A percentile compares a stretch with the other conserved stretches of the same genome.
Evolutionary conservation across 2,797 vertebrate genomes (phyloP).

Genomic region (Pogonophryne albipinna): DNA sequence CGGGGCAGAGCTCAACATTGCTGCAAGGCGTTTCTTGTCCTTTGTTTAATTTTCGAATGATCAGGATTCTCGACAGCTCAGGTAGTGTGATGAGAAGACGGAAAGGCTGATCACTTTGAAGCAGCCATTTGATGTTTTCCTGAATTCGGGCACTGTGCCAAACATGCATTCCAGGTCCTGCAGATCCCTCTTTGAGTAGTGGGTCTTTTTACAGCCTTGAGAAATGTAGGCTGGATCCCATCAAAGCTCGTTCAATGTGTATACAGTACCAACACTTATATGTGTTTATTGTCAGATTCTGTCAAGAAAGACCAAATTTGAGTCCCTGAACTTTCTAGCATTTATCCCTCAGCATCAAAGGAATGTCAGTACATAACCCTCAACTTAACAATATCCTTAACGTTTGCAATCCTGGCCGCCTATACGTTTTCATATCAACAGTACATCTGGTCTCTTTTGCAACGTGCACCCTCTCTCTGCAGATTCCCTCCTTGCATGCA

Average conservation of each 20-base stretch:
- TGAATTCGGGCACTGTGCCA: conserved; percentile 64
- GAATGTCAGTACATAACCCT: conserved; percentile 4
- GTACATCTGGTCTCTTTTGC: conserved; percentile 15
- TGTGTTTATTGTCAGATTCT: conserved; percentile 5
- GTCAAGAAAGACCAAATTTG: background rate
- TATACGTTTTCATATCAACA: conserved; percentile 7
- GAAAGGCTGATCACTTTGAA: conserved; percentile 61
- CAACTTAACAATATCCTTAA: conserved; percentile 7
- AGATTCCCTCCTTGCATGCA: conserved; percentile 44
- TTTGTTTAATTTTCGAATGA: conserved; percentile 64
- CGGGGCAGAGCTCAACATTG: conserved; percentile 54
- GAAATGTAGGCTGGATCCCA: conserved; percentile 17
- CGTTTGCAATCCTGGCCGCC: conserved; percentile 12
- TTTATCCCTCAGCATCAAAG: background rate
- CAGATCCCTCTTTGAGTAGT: conserved; percentile 30
- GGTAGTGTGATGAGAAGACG: conserved; percentile 62
- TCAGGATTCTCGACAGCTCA: conserved; percentile 59
- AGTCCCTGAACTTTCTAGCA: conserved; percentile 5
- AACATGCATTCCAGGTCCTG: conserved; percentile 63
- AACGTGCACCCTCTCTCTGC: conserved; percentile 20
- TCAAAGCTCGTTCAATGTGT: conserved; percentile 12
- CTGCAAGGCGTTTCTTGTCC: conserved; percentile 58
- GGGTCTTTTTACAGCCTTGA: conserved; percentile 29
- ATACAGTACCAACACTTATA: background rate
- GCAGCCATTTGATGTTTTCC: conserved; percentile 72